Evolutionary conservation across 2,888 invertebrate genomes (phyloP), one percentile per base, ranked within the genome.

Genomic region (Neria commutata): DNA sequence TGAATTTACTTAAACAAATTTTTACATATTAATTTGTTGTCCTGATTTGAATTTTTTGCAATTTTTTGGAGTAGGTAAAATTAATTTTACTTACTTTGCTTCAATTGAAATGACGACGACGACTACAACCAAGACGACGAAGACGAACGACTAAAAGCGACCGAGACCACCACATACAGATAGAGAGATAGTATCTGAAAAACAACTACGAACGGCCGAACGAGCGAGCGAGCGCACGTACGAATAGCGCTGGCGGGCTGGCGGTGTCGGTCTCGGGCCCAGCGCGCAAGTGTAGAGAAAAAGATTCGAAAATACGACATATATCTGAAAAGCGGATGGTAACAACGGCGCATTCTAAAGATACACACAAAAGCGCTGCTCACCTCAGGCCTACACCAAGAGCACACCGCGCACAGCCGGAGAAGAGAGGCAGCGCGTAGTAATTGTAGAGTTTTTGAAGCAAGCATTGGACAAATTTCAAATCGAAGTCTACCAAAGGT

Each of bases 71-170:
- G 65, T 64, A 65, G 65, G 65, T 65, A 67, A 65, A 65, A 74
- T 61, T 61, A 65, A 70, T 71, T 71, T 76, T 77, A 79, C 79
- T 77, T 77, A 77, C 79, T 79, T 77, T 73, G 79, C 72, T 66
- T 77, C 76, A 77, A 78, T 71, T 75, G 73, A 78, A 78, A 79
- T 68, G 68, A 77, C 76, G 74, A 78, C 78, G 72, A 78, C 75
- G 78, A 78, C 78, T 78, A 78, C 76, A 77, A 76, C 76, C 72
- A 77, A 77, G 72, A 78, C 67, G 61, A 74, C 73, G 69, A 73
- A 69, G 68, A 67, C 70, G 70, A 73, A 75, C 73, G 69, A 74
- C 75, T 78, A 70, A 76, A 74, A 74, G 70, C 71, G 74, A 78
- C 69, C 67, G 70, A 65, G 65, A 73, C 67, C 65, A 62, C 62